These are phyloP conservation scores for Cyrtorhinus lividipennis DNA, from an alignment of 1,140 invertebrate species.

Conservation along the genomic window DNA sequence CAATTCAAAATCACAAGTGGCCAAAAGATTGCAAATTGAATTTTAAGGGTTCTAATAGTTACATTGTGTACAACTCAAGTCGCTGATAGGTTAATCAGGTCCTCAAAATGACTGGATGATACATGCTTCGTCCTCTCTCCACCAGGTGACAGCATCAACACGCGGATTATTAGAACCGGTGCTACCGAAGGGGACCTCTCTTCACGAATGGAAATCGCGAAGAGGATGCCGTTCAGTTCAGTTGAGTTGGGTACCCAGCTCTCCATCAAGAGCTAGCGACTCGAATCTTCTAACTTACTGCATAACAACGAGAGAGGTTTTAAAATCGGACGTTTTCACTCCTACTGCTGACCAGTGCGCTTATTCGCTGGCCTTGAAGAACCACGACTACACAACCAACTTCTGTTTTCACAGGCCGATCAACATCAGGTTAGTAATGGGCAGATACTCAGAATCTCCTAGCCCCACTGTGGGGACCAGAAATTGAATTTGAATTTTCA, in stretches of 20 bases:
- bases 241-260: not conserved
- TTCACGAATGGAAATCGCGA: not conserved
- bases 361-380: conserved; percentile 7
- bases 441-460: no score
- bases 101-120: no score
- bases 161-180: not conserved
- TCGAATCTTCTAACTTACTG: conserved; percentile 5
- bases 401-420: conserved; percentile 2
- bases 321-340: not conserved
- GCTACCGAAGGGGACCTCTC: not conserved
- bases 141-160: not conserved
- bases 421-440: no score
- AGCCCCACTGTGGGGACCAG: no score
- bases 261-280: not conserved
- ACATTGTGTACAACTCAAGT: no score
- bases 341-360: conserved; percentile 9
- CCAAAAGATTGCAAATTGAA: no score
- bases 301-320: conserved; percentile 1
- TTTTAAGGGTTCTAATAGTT: no score
- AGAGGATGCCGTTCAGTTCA: not conserved
- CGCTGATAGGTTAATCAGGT: no score
- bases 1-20: no score
- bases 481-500: not conserved
- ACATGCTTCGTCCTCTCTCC: no score
- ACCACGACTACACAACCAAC: conserved; percentile 7